phyloP scores from a whole-genome alignment of 2,888 invertebrate genomes.

The Dione juno region DNA sequence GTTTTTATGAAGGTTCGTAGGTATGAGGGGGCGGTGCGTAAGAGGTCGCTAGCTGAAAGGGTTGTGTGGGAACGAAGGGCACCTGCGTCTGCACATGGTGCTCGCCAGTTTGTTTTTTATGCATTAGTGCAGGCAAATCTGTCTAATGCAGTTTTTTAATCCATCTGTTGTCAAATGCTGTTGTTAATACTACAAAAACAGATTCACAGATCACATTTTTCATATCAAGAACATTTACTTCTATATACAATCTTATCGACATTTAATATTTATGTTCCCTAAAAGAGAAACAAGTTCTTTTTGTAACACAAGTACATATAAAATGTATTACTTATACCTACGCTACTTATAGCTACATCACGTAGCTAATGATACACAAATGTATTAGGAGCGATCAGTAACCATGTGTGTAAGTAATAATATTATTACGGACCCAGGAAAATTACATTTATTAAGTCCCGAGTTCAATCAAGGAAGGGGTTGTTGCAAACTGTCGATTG shows the following conservation, averaged over 20 bases:
- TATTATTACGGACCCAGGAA: constrained; percentile 33
- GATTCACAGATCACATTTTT: not conserved
- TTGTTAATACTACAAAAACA: constrained; percentile 40
- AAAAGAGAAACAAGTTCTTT: not conserved
- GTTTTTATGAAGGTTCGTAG: constrained; percentile 67
- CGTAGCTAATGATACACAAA: not conserved
- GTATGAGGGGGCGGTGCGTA: constrained; percentile 61
- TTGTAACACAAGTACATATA: not conserved
- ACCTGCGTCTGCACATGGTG: constrained; percentile 83
- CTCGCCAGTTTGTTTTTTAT: constrained; percentile 75
- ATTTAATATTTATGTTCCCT: too few species aligned
- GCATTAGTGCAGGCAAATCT: constrained; percentile 76
- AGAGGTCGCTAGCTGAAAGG: constrained; percentile 77
- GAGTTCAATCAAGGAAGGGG: constrained; percentile 58
- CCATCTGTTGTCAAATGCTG: constrained; percentile 53
- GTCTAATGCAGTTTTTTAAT: constrained; percentile 79
- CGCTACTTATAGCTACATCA: too few species aligned
- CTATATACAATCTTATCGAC: not conserved
- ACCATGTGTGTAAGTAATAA: constrained; percentile 32
- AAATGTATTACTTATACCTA: not conserved
- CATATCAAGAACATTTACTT: not conserved
- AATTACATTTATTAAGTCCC: constrained; percentile 56
- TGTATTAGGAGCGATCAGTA: not conserved
- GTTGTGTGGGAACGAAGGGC: constrained; percentile 84
- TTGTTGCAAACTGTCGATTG: constrained; percentile 74